phyloP scores from a whole-genome alignment of 2,113 vertebrate genomes.

The Microtus pennsylvanicus region DNA sequence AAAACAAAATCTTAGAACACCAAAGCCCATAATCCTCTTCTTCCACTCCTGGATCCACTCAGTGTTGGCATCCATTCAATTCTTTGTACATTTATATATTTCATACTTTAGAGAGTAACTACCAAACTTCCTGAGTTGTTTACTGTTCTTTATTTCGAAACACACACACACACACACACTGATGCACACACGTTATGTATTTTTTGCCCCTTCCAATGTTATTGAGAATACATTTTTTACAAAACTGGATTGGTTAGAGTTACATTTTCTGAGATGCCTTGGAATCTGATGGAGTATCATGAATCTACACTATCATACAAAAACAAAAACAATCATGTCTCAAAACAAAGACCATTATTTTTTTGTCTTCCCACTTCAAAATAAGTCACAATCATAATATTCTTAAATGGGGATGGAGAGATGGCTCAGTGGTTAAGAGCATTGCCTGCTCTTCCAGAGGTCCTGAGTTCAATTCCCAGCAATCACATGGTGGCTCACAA shows the following conservation, averaged over 20 bases:
- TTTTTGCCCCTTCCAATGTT: neutral
- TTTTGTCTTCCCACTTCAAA: constrained; percentile 22
- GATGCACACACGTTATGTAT: neutral
- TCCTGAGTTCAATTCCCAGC: too few species aligned
- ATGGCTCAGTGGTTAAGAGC: too few species aligned
- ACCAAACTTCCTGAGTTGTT: neutral
- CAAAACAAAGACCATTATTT: neutral
- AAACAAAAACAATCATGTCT: neutral
- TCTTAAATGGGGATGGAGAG: neutral
- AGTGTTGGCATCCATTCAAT: constrained; percentile 4
- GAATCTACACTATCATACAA: neutral
- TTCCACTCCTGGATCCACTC: neutral
- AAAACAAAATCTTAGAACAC: constrained; percentile 40
- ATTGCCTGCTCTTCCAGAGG: too few species aligned
- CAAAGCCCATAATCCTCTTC: neutral
- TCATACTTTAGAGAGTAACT: constrained; percentile 14
- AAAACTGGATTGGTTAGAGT: neutral
- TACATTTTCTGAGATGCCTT: neutral
- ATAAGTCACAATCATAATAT: constrained; percentile 2
- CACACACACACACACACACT: neutral
- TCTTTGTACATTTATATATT: constrained; percentile 18
- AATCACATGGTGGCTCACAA: too few species aligned
- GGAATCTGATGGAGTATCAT: neutral
- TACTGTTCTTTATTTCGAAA: constrained; percentile 11
- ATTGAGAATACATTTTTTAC: constrained; percentile 9